phyloP scores from a whole-genome alignment of 1,140 invertebrate species.

The Drosophila punjabiensis region DNA sequence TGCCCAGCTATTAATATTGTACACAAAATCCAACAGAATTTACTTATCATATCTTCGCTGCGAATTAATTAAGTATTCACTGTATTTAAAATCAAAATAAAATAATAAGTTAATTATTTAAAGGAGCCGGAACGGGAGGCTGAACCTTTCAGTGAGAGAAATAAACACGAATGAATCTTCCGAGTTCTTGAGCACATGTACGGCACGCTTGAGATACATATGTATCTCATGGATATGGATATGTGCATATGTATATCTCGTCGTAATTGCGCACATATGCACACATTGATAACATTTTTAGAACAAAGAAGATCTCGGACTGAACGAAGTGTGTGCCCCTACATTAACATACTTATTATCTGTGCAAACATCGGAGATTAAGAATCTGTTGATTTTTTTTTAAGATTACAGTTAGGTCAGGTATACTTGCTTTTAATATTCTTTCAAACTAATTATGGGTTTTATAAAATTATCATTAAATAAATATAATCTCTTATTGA shows the following conservation, averaged over 20 bases:
- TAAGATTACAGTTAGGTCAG: not conserved
- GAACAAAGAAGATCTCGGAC: slow-evolving; percentile 17
- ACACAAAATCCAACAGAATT: slow-evolving; percentile 11
- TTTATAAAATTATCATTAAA: too few species aligned
- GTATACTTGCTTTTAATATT: too few species aligned
- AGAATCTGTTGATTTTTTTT: not conserved
- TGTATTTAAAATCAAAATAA: not conserved
- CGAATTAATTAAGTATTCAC: not conserved
- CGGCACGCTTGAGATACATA: slow-evolving; percentile 15
- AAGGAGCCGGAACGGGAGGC: not conserved
- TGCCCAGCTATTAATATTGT: slow-evolving; percentile 19
- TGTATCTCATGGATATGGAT: slow-evolving; percentile 9
- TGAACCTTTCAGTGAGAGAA: slow-evolving; percentile 20
- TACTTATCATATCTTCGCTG: slow-evolving; percentile 1
- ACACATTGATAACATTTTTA: slow-evolving; percentile 20
- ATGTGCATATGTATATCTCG: slow-evolving; percentile 7
- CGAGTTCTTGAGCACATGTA: slow-evolving; percentile 18
- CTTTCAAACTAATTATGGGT: too few species aligned
- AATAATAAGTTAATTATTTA: not conserved
- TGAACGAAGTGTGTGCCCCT: slow-evolving; percentile 20
- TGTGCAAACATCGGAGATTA: slow-evolving; percentile 10
- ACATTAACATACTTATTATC: slow-evolving; percentile 13
- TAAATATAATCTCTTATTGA: not conserved
- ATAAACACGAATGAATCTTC: slow-evolving; percentile 20
- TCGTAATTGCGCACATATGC: slow-evolving; percentile 23